Percentiles rank a stretch among this genome's conserved stretches.
Evolutionary conservation across 1,140 invertebrate species (phyloP).

Genomic region (Pseudomyrmex concolor): DNA sequence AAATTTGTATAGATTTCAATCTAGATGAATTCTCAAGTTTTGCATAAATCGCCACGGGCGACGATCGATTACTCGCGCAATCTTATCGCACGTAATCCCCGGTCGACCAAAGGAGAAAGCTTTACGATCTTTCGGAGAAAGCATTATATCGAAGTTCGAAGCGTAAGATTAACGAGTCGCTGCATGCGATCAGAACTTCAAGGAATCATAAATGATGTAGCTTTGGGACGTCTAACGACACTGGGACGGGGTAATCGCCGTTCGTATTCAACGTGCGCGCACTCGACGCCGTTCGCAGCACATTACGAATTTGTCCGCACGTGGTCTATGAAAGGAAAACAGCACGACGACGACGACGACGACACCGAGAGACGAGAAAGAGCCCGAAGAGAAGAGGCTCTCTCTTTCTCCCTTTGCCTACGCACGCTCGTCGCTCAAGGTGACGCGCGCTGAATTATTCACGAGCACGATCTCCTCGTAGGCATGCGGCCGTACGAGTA

Average conservation of each 20-base stretch:
- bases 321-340: conserved; percentile 68
- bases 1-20: conserved; percentile 19
- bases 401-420: conserved; percentile 68
- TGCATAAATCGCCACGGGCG: not conserved
- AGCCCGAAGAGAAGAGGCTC: conserved; percentile 19
- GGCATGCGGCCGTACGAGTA: conserved; percentile 74
- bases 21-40: conserved; percentile 4
- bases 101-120: conserved; percentile 42
- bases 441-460: conserved; percentile 81
- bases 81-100: not conserved
- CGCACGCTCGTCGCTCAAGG: conserved; percentile 75
- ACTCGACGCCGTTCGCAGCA: conserved; percentile 38
- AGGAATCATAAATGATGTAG: not conserved
- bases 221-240: not conserved
- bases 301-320: conserved; percentile 71
- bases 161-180: conserved; percentile 20
- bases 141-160: conserved; percentile 25
- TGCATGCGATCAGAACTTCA: conserved; percentile 26
- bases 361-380: not conserved
- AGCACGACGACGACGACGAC: conserved; percentile 63
- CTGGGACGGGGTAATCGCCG: conserved; percentile 12
- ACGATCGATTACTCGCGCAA: conserved; percentile 10
- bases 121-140: conserved; percentile 39
- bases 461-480: conserved; percentile 74
- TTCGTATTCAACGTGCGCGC: conserved; percentile 42